These are phyloP conservation scores for Nomia melanderi DNA, from an alignment of 1,140 invertebrate genomes.

Conservation along the genomic window DNA sequence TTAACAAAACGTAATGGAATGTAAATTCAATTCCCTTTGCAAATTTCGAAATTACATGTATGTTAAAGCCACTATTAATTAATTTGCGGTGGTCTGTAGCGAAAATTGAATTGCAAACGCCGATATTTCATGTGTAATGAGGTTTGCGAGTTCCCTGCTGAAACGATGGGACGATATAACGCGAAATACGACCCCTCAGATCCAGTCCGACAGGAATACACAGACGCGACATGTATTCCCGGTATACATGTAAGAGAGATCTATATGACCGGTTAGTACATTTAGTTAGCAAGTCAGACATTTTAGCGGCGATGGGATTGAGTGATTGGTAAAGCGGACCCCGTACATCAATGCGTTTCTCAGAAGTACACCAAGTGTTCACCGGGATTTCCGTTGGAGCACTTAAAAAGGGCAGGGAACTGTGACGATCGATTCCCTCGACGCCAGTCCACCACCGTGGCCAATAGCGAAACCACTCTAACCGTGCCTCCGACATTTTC, in stretches of 20 bases:
- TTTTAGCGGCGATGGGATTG: constrained; percentile 18
- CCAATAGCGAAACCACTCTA: constrained; percentile 52
- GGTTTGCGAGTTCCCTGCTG: too few species aligned
- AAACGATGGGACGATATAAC: background rate
- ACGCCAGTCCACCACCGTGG: constrained; percentile 45
- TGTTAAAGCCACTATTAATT: too few species aligned
- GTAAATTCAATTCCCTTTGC: too few species aligned
- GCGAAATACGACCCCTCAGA: constrained; percentile 5
- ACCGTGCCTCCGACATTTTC: constrained; percentile 53
- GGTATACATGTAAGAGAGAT: background rate
- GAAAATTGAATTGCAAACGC: background rate
- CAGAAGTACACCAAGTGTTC: constrained; percentile 9
- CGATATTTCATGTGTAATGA: background rate
- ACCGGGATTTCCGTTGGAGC: background rate
- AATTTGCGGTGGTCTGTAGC: too few species aligned
- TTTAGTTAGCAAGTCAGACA: constrained; percentile 20
- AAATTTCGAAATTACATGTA: too few species aligned
- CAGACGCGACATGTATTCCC: background rate
- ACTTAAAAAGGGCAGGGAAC: constrained; percentile 18
- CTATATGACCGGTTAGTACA: constrained; percentile 8
- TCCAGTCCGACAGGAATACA: background rate
- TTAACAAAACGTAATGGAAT: too few species aligned
- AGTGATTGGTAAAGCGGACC: background rate
- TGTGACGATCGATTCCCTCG: constrained; percentile 51
- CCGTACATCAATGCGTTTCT: background rate